phyloP scores from a whole-genome alignment of 2,797 vertebrate species.

The Falco peregrinus region DNA sequence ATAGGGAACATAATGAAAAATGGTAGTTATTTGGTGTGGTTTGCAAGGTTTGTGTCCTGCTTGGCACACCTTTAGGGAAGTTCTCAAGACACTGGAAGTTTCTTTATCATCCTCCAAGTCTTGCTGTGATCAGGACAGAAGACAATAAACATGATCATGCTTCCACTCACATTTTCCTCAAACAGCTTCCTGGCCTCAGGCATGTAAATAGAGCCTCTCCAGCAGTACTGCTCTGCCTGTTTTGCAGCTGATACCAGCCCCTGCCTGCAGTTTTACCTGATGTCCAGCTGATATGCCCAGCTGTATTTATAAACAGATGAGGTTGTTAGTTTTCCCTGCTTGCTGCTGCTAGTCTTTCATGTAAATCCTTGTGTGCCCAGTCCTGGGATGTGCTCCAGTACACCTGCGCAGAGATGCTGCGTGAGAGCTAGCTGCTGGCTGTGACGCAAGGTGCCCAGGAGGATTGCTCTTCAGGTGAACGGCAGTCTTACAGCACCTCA shows the following conservation, averaged over 20 bases:
- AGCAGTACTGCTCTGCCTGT: neutral
- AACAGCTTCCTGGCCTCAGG: neutral
- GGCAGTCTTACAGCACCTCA: neutral
- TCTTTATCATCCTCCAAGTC: neutral
- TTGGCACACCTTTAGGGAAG: neutral
- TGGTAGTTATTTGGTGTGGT: neutral
- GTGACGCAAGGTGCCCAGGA: accelerated
- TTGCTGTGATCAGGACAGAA: neutral
- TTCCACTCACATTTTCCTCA: neutral
- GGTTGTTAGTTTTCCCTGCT: neutral
- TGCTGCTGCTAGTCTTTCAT: neutral
- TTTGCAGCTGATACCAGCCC: neutral
- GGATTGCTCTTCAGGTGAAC: neutral
- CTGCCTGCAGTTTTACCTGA: neutral
- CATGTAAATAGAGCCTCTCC: neutral
- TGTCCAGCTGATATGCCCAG: neutral
- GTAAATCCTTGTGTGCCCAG: neutral
- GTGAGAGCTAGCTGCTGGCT: accelerated
- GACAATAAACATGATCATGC: neutral
- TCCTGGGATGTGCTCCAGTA: neutral
- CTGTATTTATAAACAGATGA: neutral
- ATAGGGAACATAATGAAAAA: neutral
- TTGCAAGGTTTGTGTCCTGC: neutral
- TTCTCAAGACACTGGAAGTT: neutral
- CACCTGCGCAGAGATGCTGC: accelerated